Evolutionary conservation across 2,113 vertebrate species (phyloP), one percentile per base, ranked within the genome.

Genomic region (Orcinus orca): DNA sequence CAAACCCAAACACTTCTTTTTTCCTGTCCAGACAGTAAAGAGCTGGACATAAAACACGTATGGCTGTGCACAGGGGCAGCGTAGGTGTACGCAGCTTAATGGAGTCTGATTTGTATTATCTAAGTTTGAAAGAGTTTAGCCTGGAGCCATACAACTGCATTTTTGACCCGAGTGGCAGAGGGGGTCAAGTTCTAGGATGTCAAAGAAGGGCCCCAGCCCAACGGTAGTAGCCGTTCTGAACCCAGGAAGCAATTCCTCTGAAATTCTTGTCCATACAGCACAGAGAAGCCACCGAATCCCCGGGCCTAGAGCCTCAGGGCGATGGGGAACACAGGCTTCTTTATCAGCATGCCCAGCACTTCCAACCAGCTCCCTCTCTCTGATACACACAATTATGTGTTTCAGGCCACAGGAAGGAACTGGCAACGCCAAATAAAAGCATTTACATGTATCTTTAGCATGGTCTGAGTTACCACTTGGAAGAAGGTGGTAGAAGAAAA

Each of bases 331-430:
- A 97, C 60, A 71, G 0, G 17, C 71, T 77, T 74, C 96, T 97
- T 97, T 97, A 97, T 97, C 96, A 82, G 92, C 8, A 5, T 20
- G 70, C 10, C 80, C 95, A 85, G 65, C 41, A 29, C 25, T 94
- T 94, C 93, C 71, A 73, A 33, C 53, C 29, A 38, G 65, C 38
- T 93, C 74, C 41, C 92, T 84, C 67, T 38, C 58, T 77, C 68
- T 20, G 79, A 23, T 60, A 91, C 58, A 90, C 92, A 95, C 82
- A 63, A 89, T 81, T 70, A 29, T 74, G 96, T n/a, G 92, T 85
- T 96, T 88, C 73, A 58, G 77, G 95, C 95, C 96, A 97, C 97
- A 97, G 97, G 97, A 97, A 97, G 96, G 95, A 98, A 97, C 83
- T 53, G 41, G 95, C 82, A 89, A 97, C 91, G 93, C 84, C 90